These are phyloP conservation scores for Brachypodius melanocephalos DNA, from an alignment of 2,113 vertebrate genomes.

Conservation along the genomic window DNA sequence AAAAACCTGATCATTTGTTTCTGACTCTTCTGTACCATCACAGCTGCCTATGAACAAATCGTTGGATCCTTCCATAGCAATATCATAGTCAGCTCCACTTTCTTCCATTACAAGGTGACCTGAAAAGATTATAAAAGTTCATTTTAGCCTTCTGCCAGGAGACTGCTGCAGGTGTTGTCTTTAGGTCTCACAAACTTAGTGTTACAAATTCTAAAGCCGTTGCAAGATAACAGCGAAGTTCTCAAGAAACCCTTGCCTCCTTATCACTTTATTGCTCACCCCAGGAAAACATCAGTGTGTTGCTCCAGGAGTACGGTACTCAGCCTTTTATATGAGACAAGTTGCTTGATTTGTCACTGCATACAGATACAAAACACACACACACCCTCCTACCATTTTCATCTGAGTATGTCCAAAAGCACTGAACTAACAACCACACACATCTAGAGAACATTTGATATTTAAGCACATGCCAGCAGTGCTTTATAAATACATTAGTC, in stretches of 20 bases:
- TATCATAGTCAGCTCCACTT: slow-evolving; percentile 46
- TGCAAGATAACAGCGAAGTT: not conserved
- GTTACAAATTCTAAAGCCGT: not conserved
- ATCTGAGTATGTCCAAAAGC: not conserved
- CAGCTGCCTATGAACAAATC: slow-evolving; percentile 39
- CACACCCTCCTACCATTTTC: not conserved
- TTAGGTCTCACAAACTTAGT: not conserved
- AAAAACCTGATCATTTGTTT: slow-evolving; percentile 7
- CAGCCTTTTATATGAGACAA: not conserved
- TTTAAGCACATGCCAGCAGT: not conserved
- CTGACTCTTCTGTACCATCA: slow-evolving; percentile 18
- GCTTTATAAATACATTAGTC: not conserved
- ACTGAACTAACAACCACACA: not conserved
- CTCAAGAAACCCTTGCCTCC: not conserved
- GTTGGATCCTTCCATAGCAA: slow-evolving; percentile 34
- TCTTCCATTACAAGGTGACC: slow-evolving; percentile 62
- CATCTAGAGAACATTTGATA: not conserved
- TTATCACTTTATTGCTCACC: not conserved
- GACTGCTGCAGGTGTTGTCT: not conserved
- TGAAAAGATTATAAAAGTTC: slow-evolving; percentile 55
- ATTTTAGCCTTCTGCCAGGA: not conserved
- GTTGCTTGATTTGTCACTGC: not conserved
- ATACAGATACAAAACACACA: not conserved
- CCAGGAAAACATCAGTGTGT: not conserved
- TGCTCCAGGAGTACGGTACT: not conserved